Evolutionary conservation across 2,113 vertebrate species (phyloP), one percentile per base, ranked within the genome.

Genomic region (Clarias magur): DNA sequence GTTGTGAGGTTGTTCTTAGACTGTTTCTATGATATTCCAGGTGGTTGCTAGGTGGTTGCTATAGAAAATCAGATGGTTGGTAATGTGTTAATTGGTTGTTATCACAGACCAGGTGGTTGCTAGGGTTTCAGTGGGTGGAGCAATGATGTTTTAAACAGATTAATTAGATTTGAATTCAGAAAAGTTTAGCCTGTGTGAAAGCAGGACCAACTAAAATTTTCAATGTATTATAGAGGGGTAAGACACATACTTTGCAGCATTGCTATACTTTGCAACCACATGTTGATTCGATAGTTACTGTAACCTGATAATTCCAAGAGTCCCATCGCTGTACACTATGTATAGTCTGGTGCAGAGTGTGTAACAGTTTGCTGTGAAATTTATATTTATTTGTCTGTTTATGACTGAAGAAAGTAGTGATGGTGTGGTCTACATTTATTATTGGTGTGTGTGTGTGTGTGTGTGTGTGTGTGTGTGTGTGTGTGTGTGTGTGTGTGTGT

Each of bases 401-500:
- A 65, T 78, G 63, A 53, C 72, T 78, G 25, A 6, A 27, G 13
- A 27, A 27, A 56, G 25, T 27, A 78, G n/a, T 17, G 6, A 12
- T 76, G 42, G 53, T 34, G 13, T 56, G 53, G 15, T 17, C 25
- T 78, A 27, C 6, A 56, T 56, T 78, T 76, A 54, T 2, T 21
- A 73, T 73, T 23, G 3, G 34, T 42, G 34, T 7, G 8, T 72
- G 30, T 19, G 68, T 19, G 86, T 88, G 80, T 85, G 25, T 76
- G 83, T 62, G 86, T 27, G 56, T 85, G 82, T 79, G 89, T 65
- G 63, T 65, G 25, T 1, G 25, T 76, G 53, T 82, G 19, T 84
- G 65, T 81, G 53, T 80, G 60, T 59, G 72, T 8, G 62, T 27
- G 86, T 88, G 81, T 86, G 27, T 79, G 82, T 65, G 86, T 34